Percentiles rank a stretch among this genome's conserved stretches.
These are phyloP conservation scores for Karalla daura DNA, from an alignment of 2,797 vertebrate species.

Conservation along the genomic window DNA sequence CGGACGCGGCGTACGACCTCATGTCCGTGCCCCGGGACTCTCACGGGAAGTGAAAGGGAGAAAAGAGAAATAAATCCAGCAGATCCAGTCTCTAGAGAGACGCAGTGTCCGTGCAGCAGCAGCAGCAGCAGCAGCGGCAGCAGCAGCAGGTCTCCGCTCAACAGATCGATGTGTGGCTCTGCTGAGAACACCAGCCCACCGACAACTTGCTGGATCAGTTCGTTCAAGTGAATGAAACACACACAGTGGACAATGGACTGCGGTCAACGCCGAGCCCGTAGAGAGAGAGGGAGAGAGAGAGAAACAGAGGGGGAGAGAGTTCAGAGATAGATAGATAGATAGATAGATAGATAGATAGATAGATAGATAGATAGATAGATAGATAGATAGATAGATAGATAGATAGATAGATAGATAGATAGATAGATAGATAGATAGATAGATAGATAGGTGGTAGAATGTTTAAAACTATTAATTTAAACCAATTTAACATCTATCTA, in stretches of 20 bases:
- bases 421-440: no score
- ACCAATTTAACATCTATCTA: no score
- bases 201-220: constrained; percentile 77
- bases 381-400: background rate
- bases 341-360: constrained; percentile 21
- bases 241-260: constrained; percentile 68
- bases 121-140: no score
- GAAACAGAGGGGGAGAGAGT: constrained; percentile 12
- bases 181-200: constrained; percentile 45
- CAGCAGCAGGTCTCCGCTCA: no score
- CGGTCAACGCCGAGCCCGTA: constrained; percentile 37
- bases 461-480: no score
- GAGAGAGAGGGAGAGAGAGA: constrained; percentile 14
- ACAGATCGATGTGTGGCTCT: constrained; percentile 42
- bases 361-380: constrained; percentile 16
- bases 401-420: background rate
- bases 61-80: background rate
- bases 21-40: constrained; percentile 59
- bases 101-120: constrained; percentile 65
- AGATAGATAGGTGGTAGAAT: no score
- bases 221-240: constrained; percentile 50
- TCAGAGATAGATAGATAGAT: background rate
- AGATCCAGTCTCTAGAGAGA: constrained; percentile 27
- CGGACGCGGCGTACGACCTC: constrained; percentile 48
- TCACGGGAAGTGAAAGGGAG: constrained; percentile 22